Percentiles rank a stretch among this genome's conserved stretches.
Evolutionary conservation across 2,888 invertebrate species (phyloP).

Genomic region (Euspilapteryx auroguttella): DNA sequence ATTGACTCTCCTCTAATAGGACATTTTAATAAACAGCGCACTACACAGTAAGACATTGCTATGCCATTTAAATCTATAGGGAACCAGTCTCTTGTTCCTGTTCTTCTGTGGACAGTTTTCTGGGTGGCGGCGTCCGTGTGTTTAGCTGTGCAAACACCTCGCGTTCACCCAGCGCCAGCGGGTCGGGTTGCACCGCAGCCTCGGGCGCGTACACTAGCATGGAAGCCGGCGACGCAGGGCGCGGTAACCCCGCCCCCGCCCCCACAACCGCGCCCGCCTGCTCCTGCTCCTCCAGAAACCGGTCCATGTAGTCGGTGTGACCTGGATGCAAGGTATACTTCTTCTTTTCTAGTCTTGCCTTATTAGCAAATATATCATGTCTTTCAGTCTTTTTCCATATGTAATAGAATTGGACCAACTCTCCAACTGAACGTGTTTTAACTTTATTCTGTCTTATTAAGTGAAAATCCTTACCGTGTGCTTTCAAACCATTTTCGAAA

Average conservation of each 20-base stretch:
- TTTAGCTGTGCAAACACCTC: constrained; percentile 53
- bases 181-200: constrained; percentile 39
- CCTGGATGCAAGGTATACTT: constrained; percentile 91
- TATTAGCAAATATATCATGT: constrained; percentile 90
- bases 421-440: constrained; percentile 91
- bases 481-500: constrained; percentile 93
- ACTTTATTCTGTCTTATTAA: constrained; percentile 93
- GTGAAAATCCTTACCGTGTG: constrained; percentile 95
- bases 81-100: constrained; percentile 42
- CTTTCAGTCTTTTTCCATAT: constrained; percentile 99
- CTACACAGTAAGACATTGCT: constrained; percentile 22
- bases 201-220: constrained; percentile 55
- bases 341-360: constrained; percentile 87
- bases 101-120: constrained; percentile 40
- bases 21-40: too few species aligned
- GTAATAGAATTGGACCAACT: constrained; percentile 94
- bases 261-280: constrained; percentile 68
- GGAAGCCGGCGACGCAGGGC: constrained; percentile 64
- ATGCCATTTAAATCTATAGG: constrained; percentile 35
- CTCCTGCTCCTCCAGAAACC: constrained; percentile 87
- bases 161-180: constrained; percentile 45
- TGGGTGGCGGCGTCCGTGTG: constrained; percentile 31
- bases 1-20: too few species aligned
- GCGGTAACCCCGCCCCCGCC: constrained; percentile 56
- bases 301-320: constrained; percentile 92